phyloP scores from a whole-genome alignment of 2,113 vertebrate species.

The Atrichornis clamosus region DNA sequence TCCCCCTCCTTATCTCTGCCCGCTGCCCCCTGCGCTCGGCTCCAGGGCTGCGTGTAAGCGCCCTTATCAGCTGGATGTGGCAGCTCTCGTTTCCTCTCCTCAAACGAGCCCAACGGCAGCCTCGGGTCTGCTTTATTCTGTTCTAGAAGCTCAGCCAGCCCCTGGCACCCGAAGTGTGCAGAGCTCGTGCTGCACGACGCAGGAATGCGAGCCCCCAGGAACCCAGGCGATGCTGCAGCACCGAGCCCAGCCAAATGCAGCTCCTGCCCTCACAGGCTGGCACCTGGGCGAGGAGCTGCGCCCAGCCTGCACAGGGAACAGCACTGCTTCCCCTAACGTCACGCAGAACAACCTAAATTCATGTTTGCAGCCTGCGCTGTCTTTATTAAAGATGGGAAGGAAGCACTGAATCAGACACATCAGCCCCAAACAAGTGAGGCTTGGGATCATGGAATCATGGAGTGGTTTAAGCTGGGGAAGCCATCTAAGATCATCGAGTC shows the following conservation, averaged over 20 bases:
- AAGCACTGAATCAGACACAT: background rate
- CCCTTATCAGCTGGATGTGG: background rate
- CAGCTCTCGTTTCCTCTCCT: background rate
- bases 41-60: background rate
- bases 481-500: fast-evolving
- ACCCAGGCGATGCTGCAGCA: background rate
- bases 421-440: background rate
- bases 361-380: background rate
- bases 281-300: background rate
- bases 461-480: background rate
- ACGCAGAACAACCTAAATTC: background rate
- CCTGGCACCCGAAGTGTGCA: background rate
- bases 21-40: fast-evolving
- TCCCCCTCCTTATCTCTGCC: background rate
- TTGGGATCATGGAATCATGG: background rate
- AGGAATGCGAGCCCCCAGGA: fast-evolving
- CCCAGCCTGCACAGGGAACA: fast-evolving
- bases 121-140: background rate
- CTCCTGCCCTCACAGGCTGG: background rate
- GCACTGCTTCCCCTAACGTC: background rate
- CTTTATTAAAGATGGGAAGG: background rate
- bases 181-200: background rate
- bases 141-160: background rate
- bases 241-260: background rate
- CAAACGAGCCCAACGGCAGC: background rate